phyloP scores from a whole-genome alignment of 1,140 invertebrate genomes.

The Neuroterus valhalla region DNA sequence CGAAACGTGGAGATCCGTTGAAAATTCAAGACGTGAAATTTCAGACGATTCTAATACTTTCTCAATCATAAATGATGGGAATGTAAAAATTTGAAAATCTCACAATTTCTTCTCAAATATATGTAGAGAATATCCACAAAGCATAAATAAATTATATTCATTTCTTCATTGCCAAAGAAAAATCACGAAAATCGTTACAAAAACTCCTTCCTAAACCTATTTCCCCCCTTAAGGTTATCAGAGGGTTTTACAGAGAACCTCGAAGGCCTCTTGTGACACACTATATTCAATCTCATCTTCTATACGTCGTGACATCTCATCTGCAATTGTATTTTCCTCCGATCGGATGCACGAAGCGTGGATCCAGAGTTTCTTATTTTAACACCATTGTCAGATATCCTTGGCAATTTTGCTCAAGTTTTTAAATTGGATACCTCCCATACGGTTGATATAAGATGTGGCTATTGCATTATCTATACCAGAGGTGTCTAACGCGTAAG shows the following conservation, averaged over 20 bases:
- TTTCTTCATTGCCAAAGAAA: no score
- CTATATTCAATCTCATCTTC: slow-evolving; percentile 41
- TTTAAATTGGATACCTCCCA: slow-evolving; percentile 9
- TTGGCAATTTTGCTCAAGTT: slow-evolving; percentile 11
- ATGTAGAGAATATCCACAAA: no score
- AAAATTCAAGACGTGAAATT: no score
- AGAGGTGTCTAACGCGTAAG: no score
- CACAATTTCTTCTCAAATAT: no score
- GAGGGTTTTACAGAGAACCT: not conserved
- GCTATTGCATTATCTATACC: slow-evolving; percentile 19
- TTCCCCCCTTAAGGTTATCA: no score
- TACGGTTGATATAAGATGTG: slow-evolving; percentile 34
- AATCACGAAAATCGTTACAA: no score
- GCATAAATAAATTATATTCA: no score
- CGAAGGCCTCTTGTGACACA: slow-evolving; percentile 1
- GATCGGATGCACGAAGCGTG: slow-evolving; percentile 40
- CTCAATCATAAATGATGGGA: no score
- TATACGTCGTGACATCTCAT: slow-evolving; percentile 35
- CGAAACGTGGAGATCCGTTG: slow-evolving; percentile 40
- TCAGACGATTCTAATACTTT: no score
- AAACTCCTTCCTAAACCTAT: no score
- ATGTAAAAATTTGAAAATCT: no score
- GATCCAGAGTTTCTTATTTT: slow-evolving; percentile 30
- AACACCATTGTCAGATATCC: slow-evolving; percentile 40
- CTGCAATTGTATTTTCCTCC: slow-evolving; percentile 26